Evolutionary conservation across 2,888 invertebrate genomes (phyloP).

Genomic region (Sinodicranocentrus sp.): DNA sequence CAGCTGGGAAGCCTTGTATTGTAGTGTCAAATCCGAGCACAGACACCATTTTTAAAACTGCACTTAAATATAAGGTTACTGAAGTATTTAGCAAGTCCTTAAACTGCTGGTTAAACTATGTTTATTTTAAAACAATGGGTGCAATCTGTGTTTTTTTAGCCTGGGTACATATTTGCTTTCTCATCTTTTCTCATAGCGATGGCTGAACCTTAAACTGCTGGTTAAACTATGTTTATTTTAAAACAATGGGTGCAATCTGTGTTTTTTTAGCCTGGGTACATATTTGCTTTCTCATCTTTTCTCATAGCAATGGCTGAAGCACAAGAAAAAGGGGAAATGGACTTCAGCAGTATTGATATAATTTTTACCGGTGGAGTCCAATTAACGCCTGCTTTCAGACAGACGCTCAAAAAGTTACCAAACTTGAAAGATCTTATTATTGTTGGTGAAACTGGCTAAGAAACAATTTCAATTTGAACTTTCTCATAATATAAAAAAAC

Average conservation of each 20-base stretch:
- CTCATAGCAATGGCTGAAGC: conserved; percentile 44
- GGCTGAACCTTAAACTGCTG: background rate
- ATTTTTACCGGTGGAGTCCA: conserved; percentile 47
- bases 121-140: background rate
- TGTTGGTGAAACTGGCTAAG: background rate
- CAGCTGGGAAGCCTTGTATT: conserved; percentile 48
- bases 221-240: background rate
- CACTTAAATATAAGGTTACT: conserved; percentile 69
- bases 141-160: conserved; percentile 29
- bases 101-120: background rate
- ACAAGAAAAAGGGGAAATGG: conserved; percentile 38
- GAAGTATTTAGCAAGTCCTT: background rate
- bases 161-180: conserved; percentile 54
- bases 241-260: background rate
- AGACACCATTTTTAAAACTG: conserved; percentile 67
- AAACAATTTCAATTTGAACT: background rate
- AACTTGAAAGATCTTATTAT: conserved; percentile 48
- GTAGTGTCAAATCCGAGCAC: conserved; percentile 61
- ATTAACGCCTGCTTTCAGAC: conserved; percentile 30
- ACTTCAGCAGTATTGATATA: conserved; percentile 56
- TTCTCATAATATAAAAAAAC: background rate
- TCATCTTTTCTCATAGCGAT: conserved; percentile 43
- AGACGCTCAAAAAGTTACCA: conserved; percentile 19
- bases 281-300: conserved; percentile 57
- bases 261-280: conserved; percentile 48